These are phyloP conservation scores for Typhlichthys eigenmanni DNA, from an alignment of 2,797 vertebrate genomes.

Conservation along the genomic window DNA sequence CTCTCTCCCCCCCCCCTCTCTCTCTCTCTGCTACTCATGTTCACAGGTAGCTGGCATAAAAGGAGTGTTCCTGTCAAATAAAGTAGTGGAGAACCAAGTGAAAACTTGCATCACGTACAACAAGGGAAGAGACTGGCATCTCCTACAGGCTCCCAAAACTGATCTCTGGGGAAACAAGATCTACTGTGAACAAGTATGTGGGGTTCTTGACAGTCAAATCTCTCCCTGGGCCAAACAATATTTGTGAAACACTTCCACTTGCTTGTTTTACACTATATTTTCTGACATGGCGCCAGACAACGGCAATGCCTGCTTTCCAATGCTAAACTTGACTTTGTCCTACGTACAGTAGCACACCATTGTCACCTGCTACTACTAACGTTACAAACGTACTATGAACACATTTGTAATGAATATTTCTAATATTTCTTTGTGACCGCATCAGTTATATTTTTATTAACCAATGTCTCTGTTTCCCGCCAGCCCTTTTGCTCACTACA, in stretches of 20 bases:
- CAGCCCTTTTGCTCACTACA: constrained; percentile 92
- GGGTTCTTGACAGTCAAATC: constrained; percentile 42
- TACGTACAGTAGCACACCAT: no score
- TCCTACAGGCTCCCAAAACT: constrained; percentile 86
- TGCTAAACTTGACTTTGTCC: no score
- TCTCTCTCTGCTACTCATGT: constrained; percentile 46
- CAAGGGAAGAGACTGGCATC: constrained; percentile 94
- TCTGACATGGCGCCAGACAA: no score
- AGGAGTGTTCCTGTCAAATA: constrained; percentile 98
- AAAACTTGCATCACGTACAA: constrained; percentile 98
- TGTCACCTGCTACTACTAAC: no score
- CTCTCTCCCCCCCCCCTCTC: constrained; percentile 9
- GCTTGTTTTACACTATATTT: not conserved
- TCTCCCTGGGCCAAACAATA: not conserved
- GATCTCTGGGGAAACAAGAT: constrained; percentile 88
- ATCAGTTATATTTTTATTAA: not conserved
- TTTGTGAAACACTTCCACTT: not conserved
- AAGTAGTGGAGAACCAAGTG: constrained; percentile 95
- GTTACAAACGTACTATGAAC: no score
- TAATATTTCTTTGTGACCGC: not conserved
- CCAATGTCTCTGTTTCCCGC: constrained; percentile 8
- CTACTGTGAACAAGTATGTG: constrained; percentile 89
- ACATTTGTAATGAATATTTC: not conserved
- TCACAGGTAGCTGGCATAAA: constrained; percentile 98
- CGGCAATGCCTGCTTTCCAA: no score